These are phyloP conservation scores for Pangasius sanitwongsei DNA, from an alignment of 2,797 vertebrate genomes.

Conservation along the genomic window DNA sequence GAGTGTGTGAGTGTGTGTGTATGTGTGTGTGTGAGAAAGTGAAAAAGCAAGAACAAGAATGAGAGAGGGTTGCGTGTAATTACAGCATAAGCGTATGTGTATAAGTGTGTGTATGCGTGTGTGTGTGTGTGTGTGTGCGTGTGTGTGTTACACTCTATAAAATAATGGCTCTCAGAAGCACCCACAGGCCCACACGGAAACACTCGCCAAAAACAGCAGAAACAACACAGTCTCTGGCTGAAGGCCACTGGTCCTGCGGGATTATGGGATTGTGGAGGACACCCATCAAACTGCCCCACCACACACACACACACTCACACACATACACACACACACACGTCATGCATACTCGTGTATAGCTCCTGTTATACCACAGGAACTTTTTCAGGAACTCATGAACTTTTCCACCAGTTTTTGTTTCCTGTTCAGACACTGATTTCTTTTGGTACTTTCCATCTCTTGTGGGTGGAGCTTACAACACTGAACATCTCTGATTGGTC, in stretches of 20 bases:
- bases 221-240: constrained; percentile 76
- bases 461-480: background rate
- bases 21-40: constrained; percentile 59
- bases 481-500: background rate
- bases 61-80: constrained; percentile 30
- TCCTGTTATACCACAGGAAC: background rate
- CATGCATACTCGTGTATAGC: constrained; percentile 9
- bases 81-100: constrained; percentile 26
- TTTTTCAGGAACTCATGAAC: constrained; percentile 29
- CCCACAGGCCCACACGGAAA: constrained; percentile 70
- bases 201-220: constrained; percentile 78
- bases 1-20: constrained; percentile 43
- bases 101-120: constrained; percentile 42
- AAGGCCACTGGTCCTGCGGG: constrained; percentile 73
- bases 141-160: constrained; percentile 46
- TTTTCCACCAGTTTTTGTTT: constrained; percentile 12
- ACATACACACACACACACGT: constrained; percentile 12
- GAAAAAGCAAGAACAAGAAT: constrained; percentile 44
- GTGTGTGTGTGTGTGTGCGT: constrained; percentile 59
- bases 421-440: background rate
- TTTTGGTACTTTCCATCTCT: background rate
- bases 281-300: constrained; percentile 38
- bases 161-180: constrained; percentile 75
- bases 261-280: constrained; percentile 66
- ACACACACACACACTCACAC: constrained; percentile 18